Conservation (phyloP, 1,140 invertebrate genomes). For the Temnothorax curvispinosus region DNA sequence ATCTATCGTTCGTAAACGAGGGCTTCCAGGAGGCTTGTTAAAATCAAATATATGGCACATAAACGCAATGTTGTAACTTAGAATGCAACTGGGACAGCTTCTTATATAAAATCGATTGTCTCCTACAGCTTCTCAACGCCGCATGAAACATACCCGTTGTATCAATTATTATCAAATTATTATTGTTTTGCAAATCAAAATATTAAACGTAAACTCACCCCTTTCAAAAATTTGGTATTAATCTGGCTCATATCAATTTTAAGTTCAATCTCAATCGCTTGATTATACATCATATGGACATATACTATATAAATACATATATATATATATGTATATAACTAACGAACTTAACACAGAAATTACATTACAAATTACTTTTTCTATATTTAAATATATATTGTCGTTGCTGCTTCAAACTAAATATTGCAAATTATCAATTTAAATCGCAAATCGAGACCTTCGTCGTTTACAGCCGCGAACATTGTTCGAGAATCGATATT, state of each 20-base stretch:
- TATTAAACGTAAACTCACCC: neutral
- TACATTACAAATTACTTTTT: neutral
- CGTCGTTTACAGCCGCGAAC: slow-evolving; percentile 22
- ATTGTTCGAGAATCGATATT: slow-evolving; percentile 25
- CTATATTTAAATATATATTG: neutral
- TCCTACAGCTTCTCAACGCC: neutral
- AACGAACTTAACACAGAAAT: neutral
- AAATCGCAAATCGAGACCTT: slow-evolving; percentile 32
- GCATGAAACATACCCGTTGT: neutral
- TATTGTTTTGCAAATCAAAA: neutral
- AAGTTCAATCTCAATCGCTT: neutral
- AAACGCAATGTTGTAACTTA: neutral
- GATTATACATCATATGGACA: neutral
- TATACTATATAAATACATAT: neutral
- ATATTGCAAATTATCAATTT: slow-evolving; percentile 48
- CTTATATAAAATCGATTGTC: slow-evolving; percentile 18
- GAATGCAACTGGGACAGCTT: slow-evolving; percentile 35
- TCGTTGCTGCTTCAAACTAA: neutral
- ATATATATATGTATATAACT: neutral
- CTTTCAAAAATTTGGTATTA: neutral
- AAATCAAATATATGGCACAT: neutral
- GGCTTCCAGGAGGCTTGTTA: neutral
- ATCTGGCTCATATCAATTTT: neutral
- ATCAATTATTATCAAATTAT: slow-evolving; percentile 34
- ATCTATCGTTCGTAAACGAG: neutral